Evolutionary conservation across 1,140 invertebrate genomes (phyloP), one percentile per base, ranked within the genome.

Genomic region (Himalopsyche phryganea): DNA sequence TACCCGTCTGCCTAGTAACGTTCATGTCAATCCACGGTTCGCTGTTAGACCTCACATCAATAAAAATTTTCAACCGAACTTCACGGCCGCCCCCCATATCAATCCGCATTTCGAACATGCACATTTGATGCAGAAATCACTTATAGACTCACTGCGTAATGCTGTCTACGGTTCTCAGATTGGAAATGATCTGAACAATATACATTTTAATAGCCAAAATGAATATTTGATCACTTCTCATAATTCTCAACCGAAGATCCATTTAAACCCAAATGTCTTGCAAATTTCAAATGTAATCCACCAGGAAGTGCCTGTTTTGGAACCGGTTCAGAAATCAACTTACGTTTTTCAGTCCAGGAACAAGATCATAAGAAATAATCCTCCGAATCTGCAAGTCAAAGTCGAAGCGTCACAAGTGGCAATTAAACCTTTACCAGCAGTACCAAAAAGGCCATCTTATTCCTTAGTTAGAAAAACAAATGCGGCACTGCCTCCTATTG

Each of bases 21-120:
- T 63, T 19, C 52, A 58, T 46, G 28, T 61, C 13, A 63, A 63
- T 55, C 60, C 55, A 45, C 58, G 58, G 19, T 63, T 63, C 18
- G 41, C 32, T 19, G 50, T 28, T 32, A 48, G 41, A 50, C 33
- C 47, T 15, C 49, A 51, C 15, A 53, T 45, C 18, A 58, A 58
- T 23, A 51, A 42, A 18, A 42, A 57, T 19, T 58, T 58, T 45
- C 20, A 28, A 9, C 23, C 38, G 1, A 44, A 44, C 32, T 11
- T 41, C 9, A 35, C 14, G 0, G 17, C 11, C 7, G 48, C 2
- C 3, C 33, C 36, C 0, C 57, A 63, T 38, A 63, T 63, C n/a
- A 63, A 63, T 46, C 61, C 61, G 11, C 35, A 51, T 33, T 63
- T 63, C 41, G 56, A 50, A 33, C 33, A 41, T 19, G 6, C 3